Evolutionary conservation across 2,113 vertebrate species (phyloP).

Genomic region (Puntigrus tetrazona): DNA sequence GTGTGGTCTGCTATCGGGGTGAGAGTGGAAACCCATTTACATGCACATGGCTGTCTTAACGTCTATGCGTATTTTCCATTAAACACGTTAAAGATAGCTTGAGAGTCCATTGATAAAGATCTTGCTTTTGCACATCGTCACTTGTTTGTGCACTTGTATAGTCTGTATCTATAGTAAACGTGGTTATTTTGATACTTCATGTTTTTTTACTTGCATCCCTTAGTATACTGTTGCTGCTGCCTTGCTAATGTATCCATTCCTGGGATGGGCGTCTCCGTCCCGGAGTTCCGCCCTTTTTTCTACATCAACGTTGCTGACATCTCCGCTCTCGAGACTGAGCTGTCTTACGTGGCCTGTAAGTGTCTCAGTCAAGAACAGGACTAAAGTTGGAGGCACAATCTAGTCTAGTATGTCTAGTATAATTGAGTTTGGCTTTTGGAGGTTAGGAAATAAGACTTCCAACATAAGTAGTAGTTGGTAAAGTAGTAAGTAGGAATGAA

Average conservation of each 20-base stretch:
- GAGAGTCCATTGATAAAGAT: background rate
- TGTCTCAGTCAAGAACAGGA: conserved; percentile 42
- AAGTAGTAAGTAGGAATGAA: background rate
- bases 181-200: background rate
- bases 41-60: background rate
- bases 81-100: background rate
- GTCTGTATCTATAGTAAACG: background rate
- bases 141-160: background rate
- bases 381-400: background rate
- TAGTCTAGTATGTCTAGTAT: too few species aligned
- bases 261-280: conserved; percentile 85
- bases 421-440: background rate
- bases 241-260: conserved; percentile 94
- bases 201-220: background rate
- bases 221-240: conserved; percentile 98
- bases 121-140: background rate
- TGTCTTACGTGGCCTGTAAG: conserved; percentile 97
- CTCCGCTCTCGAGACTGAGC: conserved; percentile 86
- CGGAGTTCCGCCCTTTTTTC: conserved; percentile 95
- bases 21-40: conserved; percentile 45
- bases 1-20: conserved; percentile 98
- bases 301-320: conserved; percentile 97
- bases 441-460: background rate
- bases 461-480: background rate
- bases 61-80: background rate